Conservation (phyloP, 2,797 vertebrate species). For the Rousettus madagascariensis region DNA sequence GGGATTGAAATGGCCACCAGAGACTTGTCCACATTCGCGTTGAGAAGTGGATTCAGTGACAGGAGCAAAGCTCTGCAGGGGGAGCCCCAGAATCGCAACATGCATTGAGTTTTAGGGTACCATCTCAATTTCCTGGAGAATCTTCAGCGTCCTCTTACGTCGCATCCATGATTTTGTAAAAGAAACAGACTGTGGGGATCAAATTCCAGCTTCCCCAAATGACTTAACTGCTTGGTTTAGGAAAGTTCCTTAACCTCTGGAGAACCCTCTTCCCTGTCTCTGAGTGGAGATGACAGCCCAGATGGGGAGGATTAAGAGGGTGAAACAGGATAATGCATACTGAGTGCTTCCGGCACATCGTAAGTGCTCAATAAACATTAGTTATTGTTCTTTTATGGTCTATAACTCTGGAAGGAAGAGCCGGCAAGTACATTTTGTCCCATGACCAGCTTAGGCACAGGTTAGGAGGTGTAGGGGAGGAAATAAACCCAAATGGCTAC, state of each 20-base stretch:
- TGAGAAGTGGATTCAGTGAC: background rate
- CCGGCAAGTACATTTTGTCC: background rate
- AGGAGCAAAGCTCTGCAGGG: background rate
- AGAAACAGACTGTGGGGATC: background rate
- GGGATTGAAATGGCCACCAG: background rate
- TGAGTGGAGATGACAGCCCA: background rate
- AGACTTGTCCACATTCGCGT: background rate
- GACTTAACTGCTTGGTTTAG: background rate
- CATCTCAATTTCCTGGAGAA: background rate
- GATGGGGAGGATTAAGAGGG: background rate
- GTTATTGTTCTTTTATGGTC: background rate
- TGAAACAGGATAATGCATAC: background rate
- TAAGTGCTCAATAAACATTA: background rate
- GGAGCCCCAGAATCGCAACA: background rate
- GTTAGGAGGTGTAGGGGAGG: background rate
- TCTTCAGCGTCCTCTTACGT: background rate
- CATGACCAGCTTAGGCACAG: background rate
- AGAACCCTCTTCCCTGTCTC: background rate
- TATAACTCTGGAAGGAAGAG: background rate
- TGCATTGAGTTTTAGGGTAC: background rate
- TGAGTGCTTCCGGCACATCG: no score
- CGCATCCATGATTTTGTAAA: background rate
- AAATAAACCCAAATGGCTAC: background rate
- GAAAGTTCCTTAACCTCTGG: background rate
- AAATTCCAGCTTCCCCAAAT: background rate